A percentile compares a stretch with the other conserved stretches of the same genome.
These are phyloP conservation scores for Oxyteleia sp. DNA, from an alignment of 2,888 invertebrate genomes.

Conservation along the genomic window DNA sequence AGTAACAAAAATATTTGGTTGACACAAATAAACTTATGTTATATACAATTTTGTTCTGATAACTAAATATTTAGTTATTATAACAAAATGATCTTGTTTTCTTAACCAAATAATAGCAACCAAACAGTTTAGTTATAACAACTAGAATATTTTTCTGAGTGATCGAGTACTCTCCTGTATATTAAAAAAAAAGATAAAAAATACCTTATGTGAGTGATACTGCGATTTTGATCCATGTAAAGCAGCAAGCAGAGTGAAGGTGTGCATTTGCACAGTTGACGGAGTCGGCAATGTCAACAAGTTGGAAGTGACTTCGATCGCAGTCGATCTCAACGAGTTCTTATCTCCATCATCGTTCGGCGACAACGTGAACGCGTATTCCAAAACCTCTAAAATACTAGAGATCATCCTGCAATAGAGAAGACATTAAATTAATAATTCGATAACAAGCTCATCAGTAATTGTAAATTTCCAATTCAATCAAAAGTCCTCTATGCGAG, in stretches of 20 bases:
- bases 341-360: conserved; percentile 88
- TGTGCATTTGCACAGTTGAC: conserved; percentile 91
- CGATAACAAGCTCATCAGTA: not conserved
- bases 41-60: no score
- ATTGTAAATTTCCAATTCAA: no score
- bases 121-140: no score
- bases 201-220: conserved; percentile 96
- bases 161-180: no score
- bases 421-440: not conserved
- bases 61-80: no score
- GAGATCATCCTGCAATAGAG: conserved; percentile 89
- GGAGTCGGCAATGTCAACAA: conserved; percentile 92
- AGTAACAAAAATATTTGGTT: no score
- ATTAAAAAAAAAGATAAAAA: conserved; percentile 10
- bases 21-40: no score
- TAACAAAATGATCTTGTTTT: no score
- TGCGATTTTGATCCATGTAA: conserved; percentile 91
- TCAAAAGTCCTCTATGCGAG: not conserved
- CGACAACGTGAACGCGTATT: conserved; percentile 90
- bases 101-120: no score
- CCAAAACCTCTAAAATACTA: conserved; percentile 91
- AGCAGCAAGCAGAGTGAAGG: conserved; percentile 94
- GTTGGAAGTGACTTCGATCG: conserved; percentile 90
- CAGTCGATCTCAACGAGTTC: conserved; percentile 88
- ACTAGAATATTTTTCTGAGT: no score